These are phyloP conservation scores for Pterois miles DNA, from an alignment of 2,797 vertebrate species.

Conservation along the genomic window DNA sequence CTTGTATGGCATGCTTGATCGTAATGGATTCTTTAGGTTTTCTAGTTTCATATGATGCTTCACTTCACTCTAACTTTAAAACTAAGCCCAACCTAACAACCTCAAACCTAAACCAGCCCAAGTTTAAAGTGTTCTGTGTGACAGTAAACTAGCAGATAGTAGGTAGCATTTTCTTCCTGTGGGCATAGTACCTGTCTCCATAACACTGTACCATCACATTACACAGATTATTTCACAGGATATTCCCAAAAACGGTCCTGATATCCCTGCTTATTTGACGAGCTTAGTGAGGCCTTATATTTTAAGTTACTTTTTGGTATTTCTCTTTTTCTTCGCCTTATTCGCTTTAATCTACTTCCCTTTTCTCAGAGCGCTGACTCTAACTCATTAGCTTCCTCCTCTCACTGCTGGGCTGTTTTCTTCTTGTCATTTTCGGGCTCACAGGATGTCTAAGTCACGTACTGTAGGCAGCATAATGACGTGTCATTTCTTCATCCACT, in stretches of 20 bases:
- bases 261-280: not conserved
- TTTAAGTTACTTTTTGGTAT: not conserved
- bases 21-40: too few relatives aligned
- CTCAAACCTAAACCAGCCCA: too few relatives aligned
- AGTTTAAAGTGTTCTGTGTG: not conserved
- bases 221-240: not conserved
- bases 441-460: constrained; percentile 10
- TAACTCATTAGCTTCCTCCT: constrained; percentile 35
- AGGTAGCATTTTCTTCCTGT: not conserved
- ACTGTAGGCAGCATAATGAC: not conserved
- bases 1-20: too few relatives aligned
- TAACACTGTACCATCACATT: not conserved
- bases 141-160: not conserved
- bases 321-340: constrained; percentile 7
- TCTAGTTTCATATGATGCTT: too few relatives aligned
- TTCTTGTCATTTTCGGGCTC: not conserved
- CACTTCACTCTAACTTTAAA: too few relatives aligned
- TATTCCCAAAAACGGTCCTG: not conserved
- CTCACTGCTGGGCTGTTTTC: not conserved
- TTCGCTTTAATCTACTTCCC: constrained; percentile 47
- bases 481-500: constrained; percentile 17
- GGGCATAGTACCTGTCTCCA: not conserved
- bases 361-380: constrained; percentile 51
- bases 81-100: too few relatives aligned
- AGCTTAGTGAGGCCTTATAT: not conserved